phyloP scores from a whole-genome alignment of 2,113 vertebrate species.

The Charina bottae region DNA sequence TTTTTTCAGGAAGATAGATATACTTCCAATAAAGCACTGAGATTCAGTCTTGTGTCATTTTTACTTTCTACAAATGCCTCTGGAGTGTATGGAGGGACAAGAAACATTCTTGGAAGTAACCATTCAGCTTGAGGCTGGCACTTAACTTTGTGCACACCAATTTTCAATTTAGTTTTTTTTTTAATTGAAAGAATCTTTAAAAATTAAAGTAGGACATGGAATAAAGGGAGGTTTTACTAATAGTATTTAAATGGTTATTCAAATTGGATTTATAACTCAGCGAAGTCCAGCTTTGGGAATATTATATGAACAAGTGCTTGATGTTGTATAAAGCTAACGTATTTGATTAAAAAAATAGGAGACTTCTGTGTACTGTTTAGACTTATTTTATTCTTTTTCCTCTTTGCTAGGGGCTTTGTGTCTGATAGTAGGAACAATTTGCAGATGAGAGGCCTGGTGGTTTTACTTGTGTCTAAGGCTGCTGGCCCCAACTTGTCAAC shows the following conservation, averaged over 20 bases:
- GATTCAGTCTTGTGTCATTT: not conserved
- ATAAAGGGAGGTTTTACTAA: not conserved
- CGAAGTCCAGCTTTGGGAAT: not conserved
- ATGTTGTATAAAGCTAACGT: not conserved
- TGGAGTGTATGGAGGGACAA: not conserved
- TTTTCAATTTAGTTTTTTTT: not conserved
- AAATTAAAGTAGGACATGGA: not conserved
- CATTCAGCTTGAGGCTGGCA: not conserved
- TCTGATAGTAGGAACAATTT: conserved; percentile 88
- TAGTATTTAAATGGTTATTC: not conserved
- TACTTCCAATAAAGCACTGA: not conserved
- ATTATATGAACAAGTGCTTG: not conserved
- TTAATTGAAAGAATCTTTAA: not conserved
- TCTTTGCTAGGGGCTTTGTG: conserved; percentile 84
- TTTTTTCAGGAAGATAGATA: not conserved
- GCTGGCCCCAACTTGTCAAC: conserved; percentile 82
- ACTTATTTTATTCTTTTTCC: conserved; percentile 16
- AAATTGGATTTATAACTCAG: not conserved
- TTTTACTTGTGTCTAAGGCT: conserved; percentile 93
- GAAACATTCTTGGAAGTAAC: not conserved
- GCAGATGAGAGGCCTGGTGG: conserved; percentile 90
- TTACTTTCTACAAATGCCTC: not conserved
- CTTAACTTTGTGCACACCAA: not conserved
- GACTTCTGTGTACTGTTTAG: not conserved
- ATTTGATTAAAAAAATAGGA: not conserved